phyloP scores from a whole-genome alignment of 2,888 invertebrate species.

The Nomada flava region DNA sequence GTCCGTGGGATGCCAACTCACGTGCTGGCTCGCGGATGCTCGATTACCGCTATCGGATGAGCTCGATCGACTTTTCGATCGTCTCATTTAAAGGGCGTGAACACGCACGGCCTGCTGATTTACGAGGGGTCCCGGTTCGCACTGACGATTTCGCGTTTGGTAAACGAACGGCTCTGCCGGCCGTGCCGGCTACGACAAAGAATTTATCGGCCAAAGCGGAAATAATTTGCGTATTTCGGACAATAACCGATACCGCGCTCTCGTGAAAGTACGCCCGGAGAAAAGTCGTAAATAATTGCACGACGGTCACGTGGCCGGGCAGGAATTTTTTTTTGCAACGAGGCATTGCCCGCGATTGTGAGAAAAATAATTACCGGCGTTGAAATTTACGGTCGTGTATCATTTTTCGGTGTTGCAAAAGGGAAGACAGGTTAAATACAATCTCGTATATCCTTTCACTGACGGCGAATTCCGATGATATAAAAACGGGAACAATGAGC shows the following conservation, averaged over 20 bases:
- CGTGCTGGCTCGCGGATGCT: conserved; percentile 46
- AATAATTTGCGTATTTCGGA: conserved; percentile 27
- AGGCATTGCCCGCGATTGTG: conserved; percentile 12
- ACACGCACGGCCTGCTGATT: conserved; percentile 61
- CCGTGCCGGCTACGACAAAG: conserved; percentile 13
- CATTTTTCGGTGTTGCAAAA: conserved; percentile 27
- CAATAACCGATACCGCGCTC: conserved; percentile 42
- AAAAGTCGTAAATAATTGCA: conserved; percentile 38
- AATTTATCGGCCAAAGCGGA: conserved; percentile 31
- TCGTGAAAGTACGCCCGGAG: conserved; percentile 29
- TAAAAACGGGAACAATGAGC: conserved; percentile 57
- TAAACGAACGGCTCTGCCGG: neutral
- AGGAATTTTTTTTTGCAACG: conserved; percentile 17
- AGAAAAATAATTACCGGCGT: conserved; percentile 40
- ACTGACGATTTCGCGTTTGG: neutral
- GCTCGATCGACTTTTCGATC: conserved; percentile 65
- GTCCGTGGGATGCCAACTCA: conserved; percentile 37
- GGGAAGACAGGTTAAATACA: neutral
- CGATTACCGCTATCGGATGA: conserved; percentile 65
- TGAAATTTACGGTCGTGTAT: conserved; percentile 42
- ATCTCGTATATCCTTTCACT: conserved; percentile 38
- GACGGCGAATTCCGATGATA: conserved; percentile 26
- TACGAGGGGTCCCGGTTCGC: conserved; percentile 39
- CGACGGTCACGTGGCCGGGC: conserved; percentile 19
- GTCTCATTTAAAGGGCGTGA: conserved; percentile 66